A percentile compares a stretch with the other conserved stretches of the same genome.
Conservation (phyloP, 2,888 invertebrate genomes). For the Trissolcus brochymenae region DNA sequence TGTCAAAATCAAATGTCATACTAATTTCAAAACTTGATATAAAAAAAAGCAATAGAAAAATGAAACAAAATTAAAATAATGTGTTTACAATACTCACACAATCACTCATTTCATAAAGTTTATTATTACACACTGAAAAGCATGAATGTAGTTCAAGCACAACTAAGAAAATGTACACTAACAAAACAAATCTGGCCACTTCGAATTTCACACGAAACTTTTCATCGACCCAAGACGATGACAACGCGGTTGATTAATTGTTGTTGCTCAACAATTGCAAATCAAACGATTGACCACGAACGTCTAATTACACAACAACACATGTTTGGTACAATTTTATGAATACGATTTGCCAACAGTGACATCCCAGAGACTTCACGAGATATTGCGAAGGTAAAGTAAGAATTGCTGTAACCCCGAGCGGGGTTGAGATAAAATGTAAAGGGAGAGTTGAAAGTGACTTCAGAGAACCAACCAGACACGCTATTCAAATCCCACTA, state of each 20-base stretch:
- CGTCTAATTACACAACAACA: constrained; percentile 26
- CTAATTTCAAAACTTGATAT: too few species aligned
- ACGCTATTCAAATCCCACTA: constrained; percentile 67
- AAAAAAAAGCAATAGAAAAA: too few species aligned
- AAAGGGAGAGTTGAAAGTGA: constrained; percentile 66
- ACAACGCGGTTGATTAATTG: too few species aligned
- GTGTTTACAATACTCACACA: too few species aligned
- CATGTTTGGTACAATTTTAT: constrained; percentile 33
- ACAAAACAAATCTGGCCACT: not conserved
- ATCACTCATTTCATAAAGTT: too few species aligned
- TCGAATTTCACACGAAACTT: not conserved
- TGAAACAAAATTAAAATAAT: too few species aligned
- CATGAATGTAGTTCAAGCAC: too few species aligned
- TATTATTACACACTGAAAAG: too few species aligned
- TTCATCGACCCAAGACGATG: not conserved
- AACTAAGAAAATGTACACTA: too few species aligned
- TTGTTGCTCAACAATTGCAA: not conserved
- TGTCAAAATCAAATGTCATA: too few species aligned
- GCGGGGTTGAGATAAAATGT: constrained; percentile 57
- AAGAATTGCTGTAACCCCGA: constrained; percentile 62
- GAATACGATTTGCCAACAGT: constrained; percentile 34
- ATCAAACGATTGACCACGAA: not conserved
- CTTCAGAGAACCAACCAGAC: constrained; percentile 66
- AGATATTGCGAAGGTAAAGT: constrained; percentile 61
- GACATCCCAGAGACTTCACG: constrained; percentile 54